Evolutionary conservation across 2,888 invertebrate genomes (phyloP), one percentile per base, ranked within the genome.

Genomic region (Salpingus planirostris): DNA sequence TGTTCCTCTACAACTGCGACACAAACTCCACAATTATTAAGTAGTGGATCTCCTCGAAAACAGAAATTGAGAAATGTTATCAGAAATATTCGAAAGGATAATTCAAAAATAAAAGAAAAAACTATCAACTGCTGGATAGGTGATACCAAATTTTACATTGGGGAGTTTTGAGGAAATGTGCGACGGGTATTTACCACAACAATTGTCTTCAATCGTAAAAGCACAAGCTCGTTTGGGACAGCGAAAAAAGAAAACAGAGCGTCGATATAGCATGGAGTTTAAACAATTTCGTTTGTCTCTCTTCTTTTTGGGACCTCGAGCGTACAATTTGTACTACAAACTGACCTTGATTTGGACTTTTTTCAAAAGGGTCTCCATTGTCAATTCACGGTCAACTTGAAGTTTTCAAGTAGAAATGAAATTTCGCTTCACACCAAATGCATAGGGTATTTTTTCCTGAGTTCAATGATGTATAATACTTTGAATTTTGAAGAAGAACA

Each of bases 251-350:
- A 6, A 7, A 15, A 12, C 21, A 18, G 33, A 27, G 7, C 15
- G 33, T 12, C 14, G 43, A 30, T 43, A 40, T 27, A 29, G 30
- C 3, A 29, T 33, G n/a, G 35, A 44, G 33, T 44, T 31, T 26
- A 42, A 45, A 24, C 39, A 46, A 21, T 43, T 38, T 35, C 31
- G 36, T 11, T 26, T 45, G 21, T 38, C 15, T n/a, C 3, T 42
- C 3, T 40, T 42, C 27, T 45, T 46, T 30, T 21, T 43, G 11
- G 41, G 40, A 3, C 47, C 44, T 3, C 36, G 41, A 40, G 35
- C 38, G 7, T 49, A 47, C 21, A 34, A 24, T 23, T 28, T 33
- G 28, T 18, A 44, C 12, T 6, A 27, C 10, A 38, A 39, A 14
- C 25, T 35, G 3, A 42, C n/a, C n/a, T n/a, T n/a, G n/a, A n/a